Evolutionary conservation across 2,113 vertebrate species (phyloP).

Genomic region (Mus musculus): DNA sequence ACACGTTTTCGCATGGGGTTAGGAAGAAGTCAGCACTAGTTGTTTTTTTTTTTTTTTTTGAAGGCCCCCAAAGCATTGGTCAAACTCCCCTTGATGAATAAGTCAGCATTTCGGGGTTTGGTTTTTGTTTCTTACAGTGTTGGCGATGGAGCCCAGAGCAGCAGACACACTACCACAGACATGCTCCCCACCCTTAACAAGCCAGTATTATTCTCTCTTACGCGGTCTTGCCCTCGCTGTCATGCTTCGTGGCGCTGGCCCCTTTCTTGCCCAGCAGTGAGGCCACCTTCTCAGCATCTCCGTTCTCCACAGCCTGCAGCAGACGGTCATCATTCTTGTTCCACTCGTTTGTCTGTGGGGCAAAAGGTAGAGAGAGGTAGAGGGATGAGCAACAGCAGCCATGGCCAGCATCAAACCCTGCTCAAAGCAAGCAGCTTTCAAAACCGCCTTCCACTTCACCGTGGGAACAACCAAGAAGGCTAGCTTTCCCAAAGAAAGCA

Average conservation of each 20-base stretch:
- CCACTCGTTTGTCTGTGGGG: conserved; percentile 94
- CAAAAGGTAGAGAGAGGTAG: conserved; percentile 58
- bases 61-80: not conserved
- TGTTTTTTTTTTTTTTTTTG: not conserved
- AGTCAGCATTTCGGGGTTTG: not conserved
- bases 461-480: conserved; percentile 24
- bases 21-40: not conserved
- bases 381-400: not conserved
- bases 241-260: conserved; percentile 93
- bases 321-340: conserved; percentile 98
- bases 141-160: not conserved
- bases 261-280: conserved; percentile 97
- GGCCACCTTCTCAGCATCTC: conserved; percentile 94
- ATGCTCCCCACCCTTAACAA: too few species aligned
- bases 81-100: not conserved
- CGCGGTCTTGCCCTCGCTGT: conserved; percentile 97
- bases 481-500: conserved; percentile 64
- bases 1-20: not conserved
- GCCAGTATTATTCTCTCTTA: conserved; percentile 86
- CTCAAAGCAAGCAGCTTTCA: not conserved
- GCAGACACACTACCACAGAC: not conserved
- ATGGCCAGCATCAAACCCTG: not conserved
- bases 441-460: conserved; percentile 56
- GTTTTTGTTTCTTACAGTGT: not conserved
- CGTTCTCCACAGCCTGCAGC: conserved; percentile 96